Evolutionary conservation across 2,888 invertebrate species (phyloP).

Genomic region (Ormyrus thymus): DNA sequence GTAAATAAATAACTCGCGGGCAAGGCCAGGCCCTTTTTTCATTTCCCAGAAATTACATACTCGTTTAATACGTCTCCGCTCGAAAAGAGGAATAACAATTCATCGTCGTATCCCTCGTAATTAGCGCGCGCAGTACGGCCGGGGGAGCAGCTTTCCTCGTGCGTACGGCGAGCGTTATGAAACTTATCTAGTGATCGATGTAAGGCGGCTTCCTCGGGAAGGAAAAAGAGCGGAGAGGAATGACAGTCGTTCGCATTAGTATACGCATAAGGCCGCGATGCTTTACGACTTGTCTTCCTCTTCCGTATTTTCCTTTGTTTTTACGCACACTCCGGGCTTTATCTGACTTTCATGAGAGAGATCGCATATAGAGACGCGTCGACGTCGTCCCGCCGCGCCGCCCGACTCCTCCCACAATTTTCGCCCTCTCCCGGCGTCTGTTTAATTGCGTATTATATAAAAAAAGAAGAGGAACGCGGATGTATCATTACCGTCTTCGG

Average conservation of each 20-base stretch:
- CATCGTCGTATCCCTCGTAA: background rate
- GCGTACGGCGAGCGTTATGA: conserved; percentile 1
- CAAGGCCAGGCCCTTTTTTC: background rate
- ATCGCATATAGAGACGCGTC: background rate
- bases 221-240: background rate
- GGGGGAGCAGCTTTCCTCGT: too few relatives aligned
- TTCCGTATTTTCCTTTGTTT: conserved; percentile 41
- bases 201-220: conserved; percentile 30
- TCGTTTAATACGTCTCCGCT: background rate
- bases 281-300: conserved; percentile 32
- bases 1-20: background rate
- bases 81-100: too few relatives aligned
- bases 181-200: conserved; percentile 42
- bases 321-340: background rate
- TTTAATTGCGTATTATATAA: conserved; percentile 19
- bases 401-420: conserved; percentile 15
- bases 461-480: background rate
- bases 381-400: background rate
- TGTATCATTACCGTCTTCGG: background rate
- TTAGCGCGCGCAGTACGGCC: conserved; percentile 16
- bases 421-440: background rate
- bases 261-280: conserved; percentile 5
- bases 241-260: conserved; percentile 25
- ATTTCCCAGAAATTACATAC: background rate
- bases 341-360: conserved; percentile 30